Conservation (phyloP, 2,797 vertebrate genomes). For the Enteromius treurensis region DNA sequence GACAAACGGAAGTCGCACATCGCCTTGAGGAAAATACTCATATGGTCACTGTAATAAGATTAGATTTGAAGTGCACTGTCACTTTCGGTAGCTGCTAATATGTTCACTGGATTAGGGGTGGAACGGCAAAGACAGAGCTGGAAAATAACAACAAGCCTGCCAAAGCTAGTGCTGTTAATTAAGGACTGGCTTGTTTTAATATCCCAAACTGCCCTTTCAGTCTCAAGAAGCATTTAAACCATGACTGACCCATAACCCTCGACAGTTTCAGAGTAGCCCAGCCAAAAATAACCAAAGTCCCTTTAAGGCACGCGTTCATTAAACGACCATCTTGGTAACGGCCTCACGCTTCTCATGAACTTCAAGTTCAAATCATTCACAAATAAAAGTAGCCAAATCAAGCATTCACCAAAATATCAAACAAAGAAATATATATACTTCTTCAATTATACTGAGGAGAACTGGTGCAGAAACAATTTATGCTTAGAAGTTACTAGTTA, state of each 20-base stretch:
- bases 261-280: not conserved
- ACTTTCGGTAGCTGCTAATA: slow-evolving; percentile 68
- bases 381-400: not conserved
- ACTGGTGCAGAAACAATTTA: no score
- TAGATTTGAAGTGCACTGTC: slow-evolving; percentile 74
- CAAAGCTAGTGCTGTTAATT: slow-evolving; percentile 62
- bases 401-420: slow-evolving; percentile 11
- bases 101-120: slow-evolving; percentile 57
- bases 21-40: slow-evolving; percentile 63
- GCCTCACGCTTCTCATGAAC: not conserved
- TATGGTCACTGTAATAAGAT: slow-evolving; percentile 74
- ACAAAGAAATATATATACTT: not conserved
- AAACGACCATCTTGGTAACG: not conserved
- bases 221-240: slow-evolving; percentile 54
- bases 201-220: not conserved
- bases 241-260: slow-evolving; percentile 53
- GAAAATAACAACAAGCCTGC: slow-evolving; percentile 69
- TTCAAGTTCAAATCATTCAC: not conserved
- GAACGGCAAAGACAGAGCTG: slow-evolving; percentile 51
- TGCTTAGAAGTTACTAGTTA: not conserved
- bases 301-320: not conserved
- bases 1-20: slow-evolving; percentile 58
- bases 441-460: not conserved
- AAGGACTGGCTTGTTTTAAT: slow-evolving; percentile 46
- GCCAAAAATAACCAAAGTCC: not conserved